Percentiles rank a stretch among this genome's conserved stretches.
These are phyloP conservation scores for Sinohyriopsis cumingii DNA, from an alignment of 2,888 invertebrate genomes.

Conservation along the genomic window DNA sequence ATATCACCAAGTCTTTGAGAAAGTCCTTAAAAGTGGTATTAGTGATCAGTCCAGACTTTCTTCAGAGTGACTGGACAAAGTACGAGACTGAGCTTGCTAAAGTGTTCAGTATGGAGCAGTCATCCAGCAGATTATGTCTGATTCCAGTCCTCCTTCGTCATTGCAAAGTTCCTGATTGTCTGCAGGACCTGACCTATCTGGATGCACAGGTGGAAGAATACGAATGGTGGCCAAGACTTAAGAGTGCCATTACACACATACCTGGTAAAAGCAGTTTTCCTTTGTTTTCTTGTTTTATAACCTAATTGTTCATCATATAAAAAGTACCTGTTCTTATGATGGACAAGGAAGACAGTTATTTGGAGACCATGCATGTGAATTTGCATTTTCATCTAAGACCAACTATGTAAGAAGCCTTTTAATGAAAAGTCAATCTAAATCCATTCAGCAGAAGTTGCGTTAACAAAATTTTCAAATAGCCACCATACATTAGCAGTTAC, in stretches of 20 bases:
- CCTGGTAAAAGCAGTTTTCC: too few species aligned
- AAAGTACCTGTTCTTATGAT: too few species aligned
- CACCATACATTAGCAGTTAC: too few species aligned
- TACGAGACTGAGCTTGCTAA: conserved; percentile 15
- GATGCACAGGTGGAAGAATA: conserved; percentile 3
- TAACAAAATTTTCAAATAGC: too few species aligned
- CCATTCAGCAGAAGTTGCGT: too few species aligned
- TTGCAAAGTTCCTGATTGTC: conserved; percentile 10
- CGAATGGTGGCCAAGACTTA: conserved; percentile 8
- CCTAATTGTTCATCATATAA: too few species aligned
- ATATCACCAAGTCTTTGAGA: conserved; percentile 6
- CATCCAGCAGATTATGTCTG: conserved; percentile 1
- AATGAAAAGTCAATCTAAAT: too few species aligned
- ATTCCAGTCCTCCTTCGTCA: conserved; percentile 10
- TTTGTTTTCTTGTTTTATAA: too few species aligned
- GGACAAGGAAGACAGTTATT: too few species aligned
- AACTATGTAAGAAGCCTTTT: too few species aligned
- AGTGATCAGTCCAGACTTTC: conserved; percentile 9
- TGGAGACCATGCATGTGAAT: too few species aligned
- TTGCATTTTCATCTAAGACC: too few species aligned
- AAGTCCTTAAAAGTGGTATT: conserved; percentile 11
- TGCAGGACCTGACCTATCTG: conserved; percentile 10
- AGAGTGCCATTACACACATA: conserved; percentile 1
- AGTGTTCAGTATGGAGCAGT: conserved; percentile 1
- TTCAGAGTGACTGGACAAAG: conserved; percentile 15